Conservation (phyloP, 2,888 invertebrate genomes). For the Phengaris arion region DNA sequence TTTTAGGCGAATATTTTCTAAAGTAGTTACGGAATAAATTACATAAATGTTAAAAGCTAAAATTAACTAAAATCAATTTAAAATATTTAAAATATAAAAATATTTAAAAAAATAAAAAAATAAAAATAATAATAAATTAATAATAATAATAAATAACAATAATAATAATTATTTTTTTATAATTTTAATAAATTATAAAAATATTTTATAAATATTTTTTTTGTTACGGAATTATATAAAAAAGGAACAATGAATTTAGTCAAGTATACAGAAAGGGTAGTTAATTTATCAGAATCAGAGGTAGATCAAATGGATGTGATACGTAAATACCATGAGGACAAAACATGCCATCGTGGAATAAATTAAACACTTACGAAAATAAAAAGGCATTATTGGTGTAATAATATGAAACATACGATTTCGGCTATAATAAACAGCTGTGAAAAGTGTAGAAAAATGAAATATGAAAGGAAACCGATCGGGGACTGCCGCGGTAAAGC, state of each 20-base stretch:
- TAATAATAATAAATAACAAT: no score
- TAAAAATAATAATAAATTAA: no score
- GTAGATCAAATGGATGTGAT: neutral
- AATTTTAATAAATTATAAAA: no score
- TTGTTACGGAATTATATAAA: slow-evolving; percentile 28
- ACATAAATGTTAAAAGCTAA: no score
- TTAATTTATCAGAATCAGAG: slow-evolving; percentile 29
- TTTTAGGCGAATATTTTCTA: no score
- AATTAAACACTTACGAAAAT: slow-evolving; percentile 34
- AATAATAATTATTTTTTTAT: no score
- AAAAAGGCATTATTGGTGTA: slow-evolving; percentile 34
- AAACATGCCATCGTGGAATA: slow-evolving; percentile 37
- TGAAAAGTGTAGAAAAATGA: slow-evolving; percentile 17
- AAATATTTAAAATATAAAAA: no score
- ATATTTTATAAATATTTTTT: slow-evolving; percentile 25
- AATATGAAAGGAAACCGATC: slow-evolving; percentile 15
- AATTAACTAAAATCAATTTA: no score
- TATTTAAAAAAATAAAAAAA: no score
- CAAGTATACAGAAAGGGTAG: slow-evolving; percentile 34
- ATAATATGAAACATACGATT: slow-evolving; percentile 34
- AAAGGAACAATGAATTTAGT: slow-evolving; percentile 20
- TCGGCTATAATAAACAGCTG: slow-evolving; percentile 23
- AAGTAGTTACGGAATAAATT: no score
- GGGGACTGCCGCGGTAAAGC: no score
- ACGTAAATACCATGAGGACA: slow-evolving; percentile 27